Evolutionary conservation across 2,888 invertebrate genomes (phyloP), one percentile per base, ranked within the genome.

Genomic region (Caradrina clavipalpis): DNA sequence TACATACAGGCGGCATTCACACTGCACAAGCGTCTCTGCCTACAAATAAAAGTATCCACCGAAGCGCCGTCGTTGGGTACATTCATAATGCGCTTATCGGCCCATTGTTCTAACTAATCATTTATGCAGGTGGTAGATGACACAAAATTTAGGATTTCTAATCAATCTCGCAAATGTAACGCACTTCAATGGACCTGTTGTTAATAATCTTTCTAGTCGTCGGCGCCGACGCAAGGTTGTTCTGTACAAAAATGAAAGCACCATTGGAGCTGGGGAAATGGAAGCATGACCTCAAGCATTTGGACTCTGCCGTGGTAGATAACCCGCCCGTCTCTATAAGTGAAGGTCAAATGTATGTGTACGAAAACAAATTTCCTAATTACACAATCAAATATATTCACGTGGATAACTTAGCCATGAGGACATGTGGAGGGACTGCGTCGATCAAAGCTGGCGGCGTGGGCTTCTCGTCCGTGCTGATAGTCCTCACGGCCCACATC

Each of bases 291-390:
- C 81, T 93, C 5, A 83, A 81, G 21, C 93, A 92, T 54, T 79
- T 95, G 83, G 94, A 95, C 73, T 91, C 95, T 0, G 93, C 91
- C 0, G 91, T 92, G 0, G 90, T 95, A 0, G 94, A 95, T 35
- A 94, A 91, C 82, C 86, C 83, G 0, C 92, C 95, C 0, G 91
- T 93, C 0, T 85, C 91, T 0, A 87, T 92, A 22, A 88, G 60
- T 35, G 93, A 94, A 71, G 95, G 95, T 0, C 94, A 94, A 73
- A 77, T 91, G 19, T 94, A 94, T 76, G 93, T 95, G 11, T 95
- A 95, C 76, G 94, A 94, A 51, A 95, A 95, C 69, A 79, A 86
- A 58, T 95, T 95, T 75, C 92, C 93, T 0, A 91, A 89, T 4
- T 86, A 90, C 71, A 88, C 83, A 0, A 94, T 95, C 15, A 90